These are phyloP conservation scores for Girardinichthys multiradiatus DNA, from an alignment of 2,113 vertebrate genomes.

Conservation along the genomic window DNA sequence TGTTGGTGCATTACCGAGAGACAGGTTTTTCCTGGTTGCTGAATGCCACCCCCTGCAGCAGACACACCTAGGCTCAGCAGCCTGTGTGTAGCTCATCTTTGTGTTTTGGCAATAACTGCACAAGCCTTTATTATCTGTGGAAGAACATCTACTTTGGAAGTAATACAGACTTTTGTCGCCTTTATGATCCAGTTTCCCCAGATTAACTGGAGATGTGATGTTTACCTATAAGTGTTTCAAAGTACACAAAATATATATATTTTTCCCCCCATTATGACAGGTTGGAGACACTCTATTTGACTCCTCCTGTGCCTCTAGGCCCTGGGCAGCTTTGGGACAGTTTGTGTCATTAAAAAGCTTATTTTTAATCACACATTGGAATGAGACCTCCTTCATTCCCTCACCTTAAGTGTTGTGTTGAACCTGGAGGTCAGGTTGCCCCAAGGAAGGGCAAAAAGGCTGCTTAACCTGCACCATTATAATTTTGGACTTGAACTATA, in stretches of 20 bases:
- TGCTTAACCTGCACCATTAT: constrained; percentile 7
- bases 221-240: not conserved
- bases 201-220: not conserved
- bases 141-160: constrained; percentile 3
- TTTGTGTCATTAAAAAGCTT: not conserved
- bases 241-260: not conserved
- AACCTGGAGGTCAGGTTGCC: constrained; percentile 41
- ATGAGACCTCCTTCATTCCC: constrained; percentile 27
- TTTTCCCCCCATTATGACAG: not conserved
- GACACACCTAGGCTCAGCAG: constrained; percentile 53
- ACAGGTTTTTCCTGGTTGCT: constrained; percentile 77
- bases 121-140: constrained; percentile 9
- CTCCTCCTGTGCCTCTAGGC: not conserved
- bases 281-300: not conserved
- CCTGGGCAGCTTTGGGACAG: not conserved
- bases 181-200: not conserved
- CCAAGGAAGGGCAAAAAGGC: constrained; percentile 15
- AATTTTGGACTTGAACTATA: not conserved
- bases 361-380: constrained; percentile 2
- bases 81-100: constrained; percentile 14
- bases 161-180: not conserved
- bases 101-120: constrained; percentile 51
- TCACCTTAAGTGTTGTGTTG: constrained; percentile 10
- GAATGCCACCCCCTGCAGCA: constrained; percentile 50
- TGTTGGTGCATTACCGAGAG: constrained; percentile 28